Percentiles rank a stretch among this genome's conserved stretches.
Conservation (phyloP, 1,140 invertebrate species). For the Stegodyphus dumicola region DNA sequence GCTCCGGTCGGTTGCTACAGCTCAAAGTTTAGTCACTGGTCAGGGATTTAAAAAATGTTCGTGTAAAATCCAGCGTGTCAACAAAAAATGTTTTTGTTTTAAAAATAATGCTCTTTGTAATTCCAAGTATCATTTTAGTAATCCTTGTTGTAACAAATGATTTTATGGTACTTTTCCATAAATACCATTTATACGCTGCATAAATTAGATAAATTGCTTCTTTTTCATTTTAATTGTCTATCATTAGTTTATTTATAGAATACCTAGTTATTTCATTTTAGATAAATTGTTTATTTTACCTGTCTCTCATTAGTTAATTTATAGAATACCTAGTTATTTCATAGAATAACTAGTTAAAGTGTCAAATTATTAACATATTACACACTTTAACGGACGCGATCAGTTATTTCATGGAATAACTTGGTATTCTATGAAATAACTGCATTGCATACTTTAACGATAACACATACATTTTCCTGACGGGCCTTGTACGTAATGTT, state of each 20-base stretch:
- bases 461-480: no score
- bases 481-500: no score
- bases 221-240: background rate
- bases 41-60: background rate
- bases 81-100: slow-evolving; percentile 3
- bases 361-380: no score
- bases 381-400: no score
- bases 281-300: no score
- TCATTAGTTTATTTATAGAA: background rate
- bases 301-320: no score
- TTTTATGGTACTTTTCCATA: background rate
- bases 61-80: background rate
- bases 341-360: no score
- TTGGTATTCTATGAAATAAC: no score
- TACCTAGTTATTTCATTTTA: background rate
- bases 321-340: no score
- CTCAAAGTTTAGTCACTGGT: background rate
- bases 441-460: no score
- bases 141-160: background rate
- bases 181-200: background rate
- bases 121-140: background rate
- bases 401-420: no score
- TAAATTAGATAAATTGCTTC: slow-evolving; percentile 3
- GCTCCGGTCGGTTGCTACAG: slow-evolving; percentile 2
- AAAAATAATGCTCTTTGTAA: background rate